These are phyloP conservation scores for Illadopsis cleaveri DNA, from an alignment of 2,113 vertebrate species.

Conservation along the genomic window DNA sequence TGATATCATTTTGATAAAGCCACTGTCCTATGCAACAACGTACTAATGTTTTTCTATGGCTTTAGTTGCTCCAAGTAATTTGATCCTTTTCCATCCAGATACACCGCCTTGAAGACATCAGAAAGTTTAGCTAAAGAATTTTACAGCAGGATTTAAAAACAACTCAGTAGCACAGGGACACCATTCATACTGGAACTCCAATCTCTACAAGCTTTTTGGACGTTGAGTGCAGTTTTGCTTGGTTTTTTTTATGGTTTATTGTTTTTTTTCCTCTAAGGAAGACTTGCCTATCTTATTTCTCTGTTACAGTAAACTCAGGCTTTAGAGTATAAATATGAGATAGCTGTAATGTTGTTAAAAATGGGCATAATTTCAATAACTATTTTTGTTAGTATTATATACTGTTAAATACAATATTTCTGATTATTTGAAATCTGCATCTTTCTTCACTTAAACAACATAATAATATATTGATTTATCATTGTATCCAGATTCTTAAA, in stretches of 20 bases:
- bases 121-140: background rate
- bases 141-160: background rate
- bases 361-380: background rate
- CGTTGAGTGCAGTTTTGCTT: background rate
- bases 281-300: background rate
- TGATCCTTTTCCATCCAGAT: background rate
- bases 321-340: background rate
- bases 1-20: background rate
- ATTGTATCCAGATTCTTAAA: background rate
- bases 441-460: background rate
- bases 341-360: background rate
- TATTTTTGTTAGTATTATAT: too few relatives aligned
- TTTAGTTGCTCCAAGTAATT: background rate
- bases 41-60: background rate
- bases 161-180: background rate
- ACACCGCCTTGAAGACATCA: fast-evolving
- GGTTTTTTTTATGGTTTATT: background rate
- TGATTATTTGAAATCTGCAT: background rate
- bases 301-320: background rate
- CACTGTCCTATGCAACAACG: background rate
- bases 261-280: background rate
- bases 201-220: fast-evolving
- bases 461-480: background rate
- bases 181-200: background rate
- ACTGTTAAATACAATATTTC: background rate